These are phyloP conservation scores for Galbula dea DNA, from an alignment of 2,113 vertebrate genomes.

Conservation along the genomic window DNA sequence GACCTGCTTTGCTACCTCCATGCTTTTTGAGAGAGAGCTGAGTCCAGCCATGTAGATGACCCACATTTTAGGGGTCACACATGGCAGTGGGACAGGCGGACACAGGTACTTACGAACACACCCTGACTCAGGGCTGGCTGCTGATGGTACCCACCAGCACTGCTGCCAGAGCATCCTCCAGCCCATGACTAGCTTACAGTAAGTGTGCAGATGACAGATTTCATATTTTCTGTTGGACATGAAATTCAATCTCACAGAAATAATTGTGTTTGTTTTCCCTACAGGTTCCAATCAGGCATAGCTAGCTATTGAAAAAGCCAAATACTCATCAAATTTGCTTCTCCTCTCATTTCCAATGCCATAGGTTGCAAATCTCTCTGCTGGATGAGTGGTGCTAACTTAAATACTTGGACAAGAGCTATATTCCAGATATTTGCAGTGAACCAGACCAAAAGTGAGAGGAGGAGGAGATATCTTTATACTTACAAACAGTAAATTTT, in stretches of 20 bases:
- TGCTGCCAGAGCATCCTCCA: background rate
- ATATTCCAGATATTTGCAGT: background rate
- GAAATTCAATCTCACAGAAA: constrained; percentile 43
- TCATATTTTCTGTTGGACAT: background rate
- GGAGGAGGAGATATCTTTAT: background rate
- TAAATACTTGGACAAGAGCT: background rate
- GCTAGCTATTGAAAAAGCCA: background rate
- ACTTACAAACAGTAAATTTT: fast-evolving
- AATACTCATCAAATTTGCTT: constrained; percentile 33
- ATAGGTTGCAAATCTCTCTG: background rate
- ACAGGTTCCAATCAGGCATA: constrained; percentile 28
- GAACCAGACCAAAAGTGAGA: background rate
- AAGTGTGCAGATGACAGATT: background rate
- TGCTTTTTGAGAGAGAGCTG: background rate
- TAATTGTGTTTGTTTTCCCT: constrained; percentile 54
- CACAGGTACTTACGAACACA: fast-evolving
- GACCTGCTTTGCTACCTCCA: background rate
- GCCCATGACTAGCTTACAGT: fast-evolving
- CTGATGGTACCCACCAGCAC: fast-evolving
- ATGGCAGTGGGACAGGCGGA: background rate
- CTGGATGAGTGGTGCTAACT: background rate
- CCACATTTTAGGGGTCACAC: background rate
- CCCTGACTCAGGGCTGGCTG: background rate
- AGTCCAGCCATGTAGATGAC: background rate
- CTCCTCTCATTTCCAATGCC: constrained; percentile 4